Evolutionary conservation across 2,113 vertebrate genomes (phyloP).

Genomic region (Spilogale gracilis): DNA sequence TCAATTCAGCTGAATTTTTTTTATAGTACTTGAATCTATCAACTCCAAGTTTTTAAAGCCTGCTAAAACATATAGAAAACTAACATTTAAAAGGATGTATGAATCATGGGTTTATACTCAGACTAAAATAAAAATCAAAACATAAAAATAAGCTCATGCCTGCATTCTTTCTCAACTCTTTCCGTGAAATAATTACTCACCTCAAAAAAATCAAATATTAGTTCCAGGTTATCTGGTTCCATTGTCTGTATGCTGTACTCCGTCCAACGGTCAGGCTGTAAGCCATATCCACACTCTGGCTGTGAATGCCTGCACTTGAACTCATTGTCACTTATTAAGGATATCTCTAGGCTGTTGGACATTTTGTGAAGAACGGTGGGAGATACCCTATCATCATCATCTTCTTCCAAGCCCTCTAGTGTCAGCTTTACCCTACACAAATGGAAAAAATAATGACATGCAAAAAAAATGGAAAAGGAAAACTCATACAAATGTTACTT

Average conservation of each 20-base stretch:
- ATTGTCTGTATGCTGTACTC: conserved; percentile 98
- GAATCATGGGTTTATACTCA: background rate
- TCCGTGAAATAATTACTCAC: conserved; percentile 84
- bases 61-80: background rate
- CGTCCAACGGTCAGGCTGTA: conserved; percentile 94
- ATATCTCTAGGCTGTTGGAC: conserved; percentile 93
- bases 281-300: conserved; percentile 95
- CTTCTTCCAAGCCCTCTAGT: conserved; percentile 95
- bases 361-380: conserved; percentile 91
- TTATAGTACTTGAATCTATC: conserved; percentile 3
- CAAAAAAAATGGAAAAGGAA: background rate
- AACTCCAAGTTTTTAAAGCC: background rate
- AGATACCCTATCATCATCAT: conserved; percentile 85
- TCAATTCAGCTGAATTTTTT: background rate
- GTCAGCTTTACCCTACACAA: conserved; percentile 92
- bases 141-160: background rate
- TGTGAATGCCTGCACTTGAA: conserved; percentile 96
- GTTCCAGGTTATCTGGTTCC: conserved; percentile 97
- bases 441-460: conserved; percentile 62
- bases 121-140: background rate
- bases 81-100: conserved; percentile 20
- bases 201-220: conserved; percentile 99
- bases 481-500: conserved; percentile 7
- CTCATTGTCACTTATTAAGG: conserved; percentile 92
- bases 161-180: background rate